Percentiles rank a stretch among this genome's conserved stretches.
Conservation (phyloP, 2,113 vertebrate species). For the Eulacestoma nigropectus region DNA sequence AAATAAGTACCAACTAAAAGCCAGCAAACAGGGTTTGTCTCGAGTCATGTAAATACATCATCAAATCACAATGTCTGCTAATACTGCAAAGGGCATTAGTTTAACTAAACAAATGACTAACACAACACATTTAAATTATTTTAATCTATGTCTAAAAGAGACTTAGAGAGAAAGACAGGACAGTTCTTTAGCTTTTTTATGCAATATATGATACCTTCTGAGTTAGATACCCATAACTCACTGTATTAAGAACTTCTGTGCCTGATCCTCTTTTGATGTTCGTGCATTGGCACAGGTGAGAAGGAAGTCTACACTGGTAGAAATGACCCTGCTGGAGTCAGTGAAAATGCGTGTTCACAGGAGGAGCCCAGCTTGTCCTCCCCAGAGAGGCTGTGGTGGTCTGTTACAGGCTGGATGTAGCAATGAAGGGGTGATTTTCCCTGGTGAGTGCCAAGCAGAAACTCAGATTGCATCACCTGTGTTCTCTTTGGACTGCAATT, state of each 20-base stretch:
- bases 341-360: background rate
- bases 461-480: background rate
- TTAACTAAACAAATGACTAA: background rate
- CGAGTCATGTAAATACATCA: background rate
- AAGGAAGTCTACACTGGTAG: background rate
- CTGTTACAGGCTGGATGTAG: background rate
- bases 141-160: background rate
- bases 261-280: background rate
- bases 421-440: background rate
- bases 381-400: background rate
- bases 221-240: background rate
- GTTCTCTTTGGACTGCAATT: background rate
- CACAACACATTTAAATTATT: background rate
- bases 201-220: background rate
- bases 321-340: background rate
- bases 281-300: background rate
- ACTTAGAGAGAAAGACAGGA: background rate
- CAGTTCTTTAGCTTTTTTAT: background rate
- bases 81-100: background rate
- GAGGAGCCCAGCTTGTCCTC: background rate
- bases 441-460: background rate
- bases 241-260: background rate
- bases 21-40: background rate
- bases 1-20: background rate
- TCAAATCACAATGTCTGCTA: background rate